Percentiles rank a stretch among this genome's conserved stretches.
Evolutionary conservation across 2,888 invertebrate genomes (phyloP).

Genomic region (Caenorhabditis japonica): DNA sequence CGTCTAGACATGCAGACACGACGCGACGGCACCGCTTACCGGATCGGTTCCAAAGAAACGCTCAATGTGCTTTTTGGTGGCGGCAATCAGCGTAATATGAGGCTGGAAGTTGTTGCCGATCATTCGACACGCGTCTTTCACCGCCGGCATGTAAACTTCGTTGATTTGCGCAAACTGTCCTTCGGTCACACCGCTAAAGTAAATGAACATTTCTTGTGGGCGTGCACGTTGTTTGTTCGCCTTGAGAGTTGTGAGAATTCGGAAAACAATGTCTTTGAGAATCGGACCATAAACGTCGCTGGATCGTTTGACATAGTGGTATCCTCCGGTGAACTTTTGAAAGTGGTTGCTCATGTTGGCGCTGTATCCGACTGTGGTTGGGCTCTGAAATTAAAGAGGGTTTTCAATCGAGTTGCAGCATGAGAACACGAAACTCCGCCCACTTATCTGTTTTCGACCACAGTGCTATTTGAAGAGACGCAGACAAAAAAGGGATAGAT

Average conservation of each 20-base stretch:
- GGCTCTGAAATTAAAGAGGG: not conserved
- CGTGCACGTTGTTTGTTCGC: not conserved
- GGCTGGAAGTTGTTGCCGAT: not conserved
- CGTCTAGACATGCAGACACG: no score
- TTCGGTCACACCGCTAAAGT: conserved; percentile 49
- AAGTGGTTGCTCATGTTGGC: conserved; percentile 17
- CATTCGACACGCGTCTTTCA: conserved; percentile 14
- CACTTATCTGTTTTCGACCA: no score
- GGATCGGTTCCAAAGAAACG: conserved; percentile 1
- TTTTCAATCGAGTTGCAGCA: no score
- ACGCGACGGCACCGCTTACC: not conserved
- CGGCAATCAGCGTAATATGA: conserved; percentile 15
- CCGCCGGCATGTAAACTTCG: not conserved
- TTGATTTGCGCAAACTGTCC: conserved; percentile 27
- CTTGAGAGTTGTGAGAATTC: conserved; percentile 3
- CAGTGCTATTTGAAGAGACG: no score
- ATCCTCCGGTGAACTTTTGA: conserved; percentile 40
- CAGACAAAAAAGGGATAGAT: no score
- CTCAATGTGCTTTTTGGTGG: conserved; percentile 21
- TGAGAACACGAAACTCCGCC: no score
- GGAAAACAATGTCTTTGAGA: conserved; percentile 6
- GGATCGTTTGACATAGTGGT: conserved; percentile 11
- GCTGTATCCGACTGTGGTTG: conserved; percentile 24
- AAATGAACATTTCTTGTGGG: conserved; percentile 21
- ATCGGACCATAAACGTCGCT: conserved; percentile 3